These are phyloP conservation scores for Knipowitschia caucasica DNA, from an alignment of 2,797 vertebrate genomes.

Conservation along the genomic window DNA sequence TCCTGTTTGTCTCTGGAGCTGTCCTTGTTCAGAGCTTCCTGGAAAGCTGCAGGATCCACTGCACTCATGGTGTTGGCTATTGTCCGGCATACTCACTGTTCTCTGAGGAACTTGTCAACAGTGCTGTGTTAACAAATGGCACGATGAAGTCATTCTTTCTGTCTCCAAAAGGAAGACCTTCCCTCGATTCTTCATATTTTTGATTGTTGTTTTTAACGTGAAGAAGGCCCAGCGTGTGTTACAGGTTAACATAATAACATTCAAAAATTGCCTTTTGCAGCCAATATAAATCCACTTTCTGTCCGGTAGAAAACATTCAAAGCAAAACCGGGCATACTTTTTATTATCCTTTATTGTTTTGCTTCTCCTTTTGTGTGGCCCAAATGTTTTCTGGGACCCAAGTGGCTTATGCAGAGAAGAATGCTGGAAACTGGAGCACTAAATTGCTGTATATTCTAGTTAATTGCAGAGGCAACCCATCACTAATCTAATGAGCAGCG, in stretches of 20 bases:
- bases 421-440: slow-evolving; percentile 72
- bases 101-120: slow-evolving; percentile 38
- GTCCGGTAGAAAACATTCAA: slow-evolving; percentile 2
- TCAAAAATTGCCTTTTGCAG: slow-evolving; percentile 10
- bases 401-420: slow-evolving; percentile 52
- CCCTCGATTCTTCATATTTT: slow-evolving; percentile 17
- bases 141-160: slow-evolving; percentile 60
- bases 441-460: slow-evolving; percentile 57
- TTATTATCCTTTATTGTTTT: slow-evolving; percentile 17
- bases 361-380: slow-evolving; percentile 22
- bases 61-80: slow-evolving; percentile 57
- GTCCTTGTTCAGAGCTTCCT: slow-evolving; percentile 69
- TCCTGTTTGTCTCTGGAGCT: slow-evolving; percentile 73
- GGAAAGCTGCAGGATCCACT: slow-evolving; percentile 31
- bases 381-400: slow-evolving; percentile 44
- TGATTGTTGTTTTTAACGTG: slow-evolving; percentile 2
- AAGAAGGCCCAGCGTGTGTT: slow-evolving; percentile 3
- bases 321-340: slow-evolving; percentile 16
- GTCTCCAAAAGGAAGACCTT: slow-evolving; percentile 24
- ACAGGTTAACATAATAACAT: slow-evolving; percentile 1
- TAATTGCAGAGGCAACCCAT: slow-evolving; percentile 78
- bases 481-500: slow-evolving; percentile 78
- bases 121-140: slow-evolving; percentile 55
- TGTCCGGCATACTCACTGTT: slow-evolving; percentile 50
- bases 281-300: slow-evolving; percentile 11